Evolutionary conservation across 2,113 vertebrate species (phyloP).

Genomic region (Protomyctophum bolini): DNA sequence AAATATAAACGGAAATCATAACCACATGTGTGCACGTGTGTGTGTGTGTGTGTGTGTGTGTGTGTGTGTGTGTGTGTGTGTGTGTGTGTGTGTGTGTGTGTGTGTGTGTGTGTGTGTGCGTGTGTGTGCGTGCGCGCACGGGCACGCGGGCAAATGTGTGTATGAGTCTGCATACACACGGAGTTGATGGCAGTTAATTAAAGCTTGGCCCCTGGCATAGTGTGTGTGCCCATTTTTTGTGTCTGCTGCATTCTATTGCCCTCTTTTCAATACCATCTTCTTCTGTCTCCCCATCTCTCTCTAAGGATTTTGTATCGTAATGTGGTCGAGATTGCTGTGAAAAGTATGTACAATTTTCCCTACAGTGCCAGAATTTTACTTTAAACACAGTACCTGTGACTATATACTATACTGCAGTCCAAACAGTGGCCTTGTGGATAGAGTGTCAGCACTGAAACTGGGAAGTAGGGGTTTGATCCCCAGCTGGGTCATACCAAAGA

Average conservation of each 20-base stretch:
- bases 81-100: constrained; percentile 6
- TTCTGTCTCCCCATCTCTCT: background rate
- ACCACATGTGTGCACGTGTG: too few relatives aligned
- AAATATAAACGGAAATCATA: too few relatives aligned
- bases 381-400: too few relatives aligned
- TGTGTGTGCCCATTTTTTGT: background rate
- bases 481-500: too few relatives aligned
- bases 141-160: background rate
- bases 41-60: background rate
- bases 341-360: too few relatives aligned
- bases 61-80: background rate
- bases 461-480: too few relatives aligned
- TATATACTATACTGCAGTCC: too few relatives aligned
- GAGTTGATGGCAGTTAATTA: constrained; percentile 7
- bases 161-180: background rate
- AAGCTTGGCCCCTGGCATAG: background rate
- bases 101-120: background rate
- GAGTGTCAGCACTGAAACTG: too few relatives aligned
- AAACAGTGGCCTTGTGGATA: too few relatives aligned
- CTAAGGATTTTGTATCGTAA: too few relatives aligned
- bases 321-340: too few relatives aligned
- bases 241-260: background rate
- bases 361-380: too few relatives aligned
- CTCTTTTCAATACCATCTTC: background rate
- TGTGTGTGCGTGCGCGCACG: constrained; percentile 6